Evolutionary conservation across 35 echinoderm and acorn worm genomes (phyloP).

Genomic region (Nesometra sesokonis): DNA sequence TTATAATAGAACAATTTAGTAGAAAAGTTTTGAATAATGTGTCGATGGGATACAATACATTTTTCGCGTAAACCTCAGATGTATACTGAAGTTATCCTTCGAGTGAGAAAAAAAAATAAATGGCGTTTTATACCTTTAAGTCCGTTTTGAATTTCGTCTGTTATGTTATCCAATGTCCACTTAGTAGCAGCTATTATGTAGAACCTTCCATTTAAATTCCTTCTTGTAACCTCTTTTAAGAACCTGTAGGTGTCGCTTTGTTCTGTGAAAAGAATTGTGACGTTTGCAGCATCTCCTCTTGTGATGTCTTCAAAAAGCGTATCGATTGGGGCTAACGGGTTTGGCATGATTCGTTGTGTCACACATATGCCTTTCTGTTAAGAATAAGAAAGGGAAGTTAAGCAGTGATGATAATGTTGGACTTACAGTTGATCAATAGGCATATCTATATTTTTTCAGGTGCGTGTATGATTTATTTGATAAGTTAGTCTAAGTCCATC

Average conservation of each 20-base stretch:
- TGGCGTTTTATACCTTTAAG: neutral
- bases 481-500: neutral
- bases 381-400: neutral
- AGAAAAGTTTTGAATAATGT: too few relatives aligned
- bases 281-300: constrained; percentile 39
- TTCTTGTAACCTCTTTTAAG: constrained; percentile 17
- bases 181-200: constrained; percentile 26
- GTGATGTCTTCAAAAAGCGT: constrained; percentile 24
- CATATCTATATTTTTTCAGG: too few relatives aligned
- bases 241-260: constrained; percentile 14
- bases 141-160: neutral
- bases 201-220: constrained; percentile 36
- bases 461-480: neutral
- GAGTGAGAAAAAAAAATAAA: too few relatives aligned
- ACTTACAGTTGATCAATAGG: too few relatives aligned
- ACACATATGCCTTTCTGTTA: constrained; percentile 56
- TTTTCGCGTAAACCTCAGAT: too few relatives aligned
- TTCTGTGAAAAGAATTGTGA: constrained; percentile 24
- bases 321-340: constrained; percentile 17
- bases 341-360: constrained; percentile 15
- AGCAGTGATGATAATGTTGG: too few relatives aligned
- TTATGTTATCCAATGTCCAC: constrained; percentile 16
- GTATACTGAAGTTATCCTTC: too few relatives aligned
- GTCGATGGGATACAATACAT: too few relatives aligned
- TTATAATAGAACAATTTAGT: too few relatives aligned